These are phyloP conservation scores for Koerneria pararmatus DNA, from an alignment of 2,888 invertebrate species.

Conservation along the genomic window DNA sequence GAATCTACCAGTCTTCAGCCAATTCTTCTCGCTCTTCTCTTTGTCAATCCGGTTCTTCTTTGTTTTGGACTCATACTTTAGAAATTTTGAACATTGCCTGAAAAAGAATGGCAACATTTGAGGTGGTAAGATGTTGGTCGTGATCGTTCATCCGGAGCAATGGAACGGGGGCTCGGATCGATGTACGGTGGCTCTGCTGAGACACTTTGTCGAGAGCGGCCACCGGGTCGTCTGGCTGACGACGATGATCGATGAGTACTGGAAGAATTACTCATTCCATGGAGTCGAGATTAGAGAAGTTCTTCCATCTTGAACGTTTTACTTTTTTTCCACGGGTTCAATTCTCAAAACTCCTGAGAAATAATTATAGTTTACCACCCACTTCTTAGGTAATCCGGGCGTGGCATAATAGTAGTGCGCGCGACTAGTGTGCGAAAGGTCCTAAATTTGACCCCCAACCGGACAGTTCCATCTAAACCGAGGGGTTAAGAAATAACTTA, in stretches of 20 bases:
- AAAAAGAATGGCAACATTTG: background rate
- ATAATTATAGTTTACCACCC: too few species aligned
- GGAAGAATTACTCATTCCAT: conserved; percentile 51
- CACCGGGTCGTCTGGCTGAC: conserved; percentile 57
- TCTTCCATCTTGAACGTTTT: too few species aligned
- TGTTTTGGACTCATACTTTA: background rate
- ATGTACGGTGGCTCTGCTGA: conserved; percentile 54
- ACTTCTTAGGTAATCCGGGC: too few species aligned
- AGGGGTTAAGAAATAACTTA: too few species aligned
- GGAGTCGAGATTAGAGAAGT: conserved; percentile 57
- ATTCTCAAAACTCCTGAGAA: too few species aligned
- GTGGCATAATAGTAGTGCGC: too few species aligned
- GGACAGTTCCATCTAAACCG: too few species aligned
- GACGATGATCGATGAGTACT: conserved; percentile 59
- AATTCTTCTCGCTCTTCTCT: background rate
- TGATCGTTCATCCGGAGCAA: conserved; percentile 59
- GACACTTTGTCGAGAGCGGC: conserved; percentile 48
- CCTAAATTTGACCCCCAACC: too few species aligned
- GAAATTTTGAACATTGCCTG: background rate
- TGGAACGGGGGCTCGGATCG: conserved; percentile 60
- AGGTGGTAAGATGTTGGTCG: conserved; percentile 58
- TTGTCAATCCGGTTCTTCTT: background rate
- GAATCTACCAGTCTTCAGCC: too few species aligned
- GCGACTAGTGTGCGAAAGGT: too few species aligned
- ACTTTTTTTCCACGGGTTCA: too few species aligned